Evolutionary conservation across 1,140 invertebrate species (phyloP), one percentile per base, ranked within the genome.

Genomic region (Penaeus chinensis): DNA sequence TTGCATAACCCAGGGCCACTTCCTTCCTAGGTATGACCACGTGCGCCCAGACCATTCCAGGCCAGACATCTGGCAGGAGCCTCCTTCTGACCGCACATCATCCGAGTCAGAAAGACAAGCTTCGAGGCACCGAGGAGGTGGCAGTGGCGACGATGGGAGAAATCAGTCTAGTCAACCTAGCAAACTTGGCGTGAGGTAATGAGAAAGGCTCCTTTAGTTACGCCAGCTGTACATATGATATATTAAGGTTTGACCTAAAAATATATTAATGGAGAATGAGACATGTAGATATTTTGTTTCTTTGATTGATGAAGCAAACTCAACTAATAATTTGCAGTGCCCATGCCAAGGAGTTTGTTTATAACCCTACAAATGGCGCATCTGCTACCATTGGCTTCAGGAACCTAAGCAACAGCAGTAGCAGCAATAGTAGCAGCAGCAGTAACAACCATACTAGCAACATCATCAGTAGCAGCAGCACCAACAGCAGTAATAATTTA

Each of bases 81-180:
- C 80, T 66, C 71, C 61, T 63, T 19, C 24, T 32, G 61, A 37
- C 19, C 24, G 18, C 24, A 65, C 80, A 47, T 61, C 27, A 20
- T 42, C 47, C 8, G 61, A 81, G 18, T 24, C 86, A 11, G 22
- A 18, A 2, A 8, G 62, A 32, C 54, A 24, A 47, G 63, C 20
- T 24, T 60, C 16, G 8, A 47, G 65, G 37, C 32, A 79, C 32
- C 32, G 47, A 27, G 79, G 78, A 60, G 61, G 63, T 27, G n/a
- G 61, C 18, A 22, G 37, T 66, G 65, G 76, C 47, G 22, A 66
- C 24, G 42, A 78, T 27, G 65, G 69, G 76, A 82, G 82, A 54
- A n/a, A 8, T 61, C 86, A 87, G 69, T 87, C 86, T 87, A 87
- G 86, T 87, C 86, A 87, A 27, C 80, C 80, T 60, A 87, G 60